Percentiles rank a stretch among this genome's conserved stretches.
Evolutionary conservation across 2,888 invertebrate species (phyloP).

Genomic region (Monopis laevigella): DNA sequence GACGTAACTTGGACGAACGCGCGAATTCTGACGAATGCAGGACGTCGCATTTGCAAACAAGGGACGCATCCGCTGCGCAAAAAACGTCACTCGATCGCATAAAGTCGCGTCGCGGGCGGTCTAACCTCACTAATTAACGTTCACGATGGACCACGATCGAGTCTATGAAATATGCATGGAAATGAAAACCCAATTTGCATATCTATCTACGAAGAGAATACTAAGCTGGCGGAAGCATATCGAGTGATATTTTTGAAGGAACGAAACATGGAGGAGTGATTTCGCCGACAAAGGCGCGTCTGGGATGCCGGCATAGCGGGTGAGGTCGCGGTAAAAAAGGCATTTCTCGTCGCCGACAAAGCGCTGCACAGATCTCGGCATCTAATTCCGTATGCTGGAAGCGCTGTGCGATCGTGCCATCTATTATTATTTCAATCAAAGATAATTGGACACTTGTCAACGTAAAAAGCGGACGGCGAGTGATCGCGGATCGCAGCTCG

Average conservation of each 20-base stretch:
- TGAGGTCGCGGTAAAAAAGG: slow-evolving; percentile 43
- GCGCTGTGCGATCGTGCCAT: slow-evolving; percentile 31
- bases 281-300: slow-evolving; percentile 34
- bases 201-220: slow-evolving; percentile 22
- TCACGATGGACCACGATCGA: slow-evolving; percentile 21
- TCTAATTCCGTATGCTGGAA: slow-evolving; percentile 43
- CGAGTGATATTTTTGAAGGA: slow-evolving; percentile 11
- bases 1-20: slow-evolving; percentile 4
- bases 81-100: slow-evolving; percentile 8
- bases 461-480: slow-evolving; percentile 24
- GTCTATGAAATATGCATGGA: slow-evolving; percentile 31
- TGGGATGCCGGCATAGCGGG: slow-evolving; percentile 36
- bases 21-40: slow-evolving; percentile 12
- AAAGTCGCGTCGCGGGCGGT: slow-evolving; percentile 6
- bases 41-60: slow-evolving; percentile 18
- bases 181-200: slow-evolving; percentile 27
- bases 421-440: slow-evolving; percentile 60
- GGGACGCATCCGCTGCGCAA: slow-evolving; percentile 11
- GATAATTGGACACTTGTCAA: slow-evolving; percentile 58
- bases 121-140: slow-evolving; percentile 29
- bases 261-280: slow-evolving; percentile 15
- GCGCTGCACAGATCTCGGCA: slow-evolving; percentile 11
- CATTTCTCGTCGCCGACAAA: slow-evolving; percentile 23
- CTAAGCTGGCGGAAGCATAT: slow-evolving; percentile 25
- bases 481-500: slow-evolving; percentile 1